Conservation (phyloP, 2,113 vertebrate species). For the Callipepla squamata region DNA sequence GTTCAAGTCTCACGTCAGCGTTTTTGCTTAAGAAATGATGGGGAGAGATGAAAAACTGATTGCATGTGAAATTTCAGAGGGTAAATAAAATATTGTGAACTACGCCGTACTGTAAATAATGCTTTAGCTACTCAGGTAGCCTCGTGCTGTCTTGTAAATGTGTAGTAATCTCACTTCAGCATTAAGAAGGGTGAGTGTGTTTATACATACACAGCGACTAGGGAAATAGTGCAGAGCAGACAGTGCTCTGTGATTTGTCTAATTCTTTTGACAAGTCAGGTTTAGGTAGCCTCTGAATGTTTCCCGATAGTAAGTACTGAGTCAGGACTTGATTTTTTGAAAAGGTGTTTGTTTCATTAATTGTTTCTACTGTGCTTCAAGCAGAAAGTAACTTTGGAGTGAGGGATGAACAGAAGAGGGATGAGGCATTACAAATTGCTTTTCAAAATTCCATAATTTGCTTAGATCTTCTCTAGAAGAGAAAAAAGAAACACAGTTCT, state of each 20-base stretch:
- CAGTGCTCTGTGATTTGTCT: fast-evolving
- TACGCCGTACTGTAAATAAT: fast-evolving
- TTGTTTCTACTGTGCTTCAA: neutral
- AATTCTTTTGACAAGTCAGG: neutral
- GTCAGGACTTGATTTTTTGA: neutral
- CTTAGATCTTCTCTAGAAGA: neutral
- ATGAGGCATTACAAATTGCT: neutral
- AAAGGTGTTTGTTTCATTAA: neutral
- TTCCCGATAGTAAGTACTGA: neutral
- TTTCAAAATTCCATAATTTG: neutral
- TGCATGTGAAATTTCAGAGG: neutral
- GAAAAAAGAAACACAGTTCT: neutral
- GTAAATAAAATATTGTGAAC: neutral
- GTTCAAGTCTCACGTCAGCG: fast-evolving
- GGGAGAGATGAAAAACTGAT: neutral
- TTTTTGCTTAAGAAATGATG: fast-evolving
- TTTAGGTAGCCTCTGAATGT: neutral
- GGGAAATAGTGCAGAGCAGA: neutral
- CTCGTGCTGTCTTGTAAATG: neutral
- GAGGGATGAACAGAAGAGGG: neutral
- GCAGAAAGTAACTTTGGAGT: neutral
- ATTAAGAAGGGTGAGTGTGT: neutral
- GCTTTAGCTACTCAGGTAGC: neutral
- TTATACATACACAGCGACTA: neutral
- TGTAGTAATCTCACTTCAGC: neutral